Percentiles rank a stretch among this genome's conserved stretches.
Evolutionary conservation across 2,797 vertebrate genomes (phyloP).

Genomic region (Danio kyathit): DNA sequence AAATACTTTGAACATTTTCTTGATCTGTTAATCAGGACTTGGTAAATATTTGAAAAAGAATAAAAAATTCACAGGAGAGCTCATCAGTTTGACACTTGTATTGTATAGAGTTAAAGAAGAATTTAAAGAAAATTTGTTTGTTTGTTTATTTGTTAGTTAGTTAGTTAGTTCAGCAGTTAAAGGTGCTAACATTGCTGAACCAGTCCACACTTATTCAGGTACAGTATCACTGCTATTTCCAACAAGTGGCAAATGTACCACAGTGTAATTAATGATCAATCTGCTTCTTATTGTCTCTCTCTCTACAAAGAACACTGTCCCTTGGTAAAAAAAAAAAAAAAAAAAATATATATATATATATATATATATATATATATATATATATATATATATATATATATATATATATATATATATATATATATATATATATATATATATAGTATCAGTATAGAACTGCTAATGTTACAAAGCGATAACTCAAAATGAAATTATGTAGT

Average conservation of each 20-base stretch:
- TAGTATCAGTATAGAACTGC: not conserved
- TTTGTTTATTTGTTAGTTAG: too few species aligned
- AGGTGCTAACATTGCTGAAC: constrained; percentile 9
- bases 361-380: too few species aligned
- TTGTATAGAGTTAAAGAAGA: not conserved
- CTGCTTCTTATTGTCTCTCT: constrained; percentile 1
- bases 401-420: too few species aligned
- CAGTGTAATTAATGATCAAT: not conserved
- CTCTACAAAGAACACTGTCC: not conserved
- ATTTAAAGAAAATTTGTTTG: too few species aligned
- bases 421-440: too few species aligned
- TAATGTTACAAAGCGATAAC: constrained; percentile 28
- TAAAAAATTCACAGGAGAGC: too few species aligned
- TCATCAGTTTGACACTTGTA: not conserved
- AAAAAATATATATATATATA: too few species aligned
- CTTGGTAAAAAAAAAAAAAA: too few species aligned
- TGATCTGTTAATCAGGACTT: too few species aligned
- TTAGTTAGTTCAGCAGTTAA: not conserved
- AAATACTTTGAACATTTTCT: too few species aligned
- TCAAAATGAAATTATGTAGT: constrained; percentile 43
- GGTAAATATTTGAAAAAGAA: too few species aligned
- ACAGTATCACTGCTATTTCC: not conserved
- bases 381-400: too few species aligned
- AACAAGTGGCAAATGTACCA: constrained; percentile 8
- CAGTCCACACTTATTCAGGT: not conserved